Evolutionary conservation across 2,888 invertebrate genomes (phyloP).

Genomic region (Xestia ashworthii): DNA sequence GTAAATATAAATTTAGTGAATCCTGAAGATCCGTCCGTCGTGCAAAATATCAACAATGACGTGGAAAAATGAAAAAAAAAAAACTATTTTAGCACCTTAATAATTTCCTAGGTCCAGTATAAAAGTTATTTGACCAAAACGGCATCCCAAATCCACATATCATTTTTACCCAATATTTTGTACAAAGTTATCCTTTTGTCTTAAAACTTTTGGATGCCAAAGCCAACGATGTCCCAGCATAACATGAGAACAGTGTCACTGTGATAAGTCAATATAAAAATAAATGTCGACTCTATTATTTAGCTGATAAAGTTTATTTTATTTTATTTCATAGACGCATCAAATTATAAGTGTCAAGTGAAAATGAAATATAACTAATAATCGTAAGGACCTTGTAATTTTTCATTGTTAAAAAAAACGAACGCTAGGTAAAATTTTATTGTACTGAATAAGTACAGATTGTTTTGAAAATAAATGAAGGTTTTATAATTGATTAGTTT

Average conservation of each 20-base stretch:
- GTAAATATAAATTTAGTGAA: constrained; percentile 54
- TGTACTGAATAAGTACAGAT: constrained; percentile 82
- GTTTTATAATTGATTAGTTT: constrained; percentile 69
- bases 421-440: constrained; percentile 83
- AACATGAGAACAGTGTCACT: constrained; percentile 54
- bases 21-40: constrained; percentile 44
- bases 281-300: constrained; percentile 59
- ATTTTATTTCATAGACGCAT: constrained; percentile 56
- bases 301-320: constrained; percentile 48
- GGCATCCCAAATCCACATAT: constrained; percentile 33
- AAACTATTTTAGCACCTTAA: not conserved
- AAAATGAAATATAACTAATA: constrained; percentile 57
- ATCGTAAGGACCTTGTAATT: constrained; percentile 75
- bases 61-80: not conserved
- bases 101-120: not conserved
- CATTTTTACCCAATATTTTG: constrained; percentile 46
- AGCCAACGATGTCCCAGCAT: constrained; percentile 22
- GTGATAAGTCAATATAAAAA: constrained; percentile 54
- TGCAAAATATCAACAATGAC: constrained; percentile 40
- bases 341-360: constrained; percentile 68
- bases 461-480: constrained; percentile 85
- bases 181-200: constrained; percentile 36
- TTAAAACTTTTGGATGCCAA: constrained; percentile 23
- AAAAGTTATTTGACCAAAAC: constrained; percentile 15
- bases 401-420: constrained; percentile 81